phyloP scores from a whole-genome alignment of 2,888 invertebrate genomes.

The Bedellia somnulentella region DNA sequence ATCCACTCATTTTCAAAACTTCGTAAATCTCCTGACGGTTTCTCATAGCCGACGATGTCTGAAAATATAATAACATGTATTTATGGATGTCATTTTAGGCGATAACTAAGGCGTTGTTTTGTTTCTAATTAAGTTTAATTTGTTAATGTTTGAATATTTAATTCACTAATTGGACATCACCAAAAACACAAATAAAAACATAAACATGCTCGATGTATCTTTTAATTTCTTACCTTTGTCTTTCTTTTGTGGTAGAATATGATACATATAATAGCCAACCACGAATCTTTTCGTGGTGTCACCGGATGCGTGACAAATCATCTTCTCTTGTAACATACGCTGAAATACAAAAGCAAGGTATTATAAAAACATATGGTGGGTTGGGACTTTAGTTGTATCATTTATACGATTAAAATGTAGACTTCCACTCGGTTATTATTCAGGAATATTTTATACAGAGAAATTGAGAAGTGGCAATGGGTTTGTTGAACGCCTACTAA shows the following conservation, averaged over 20 bases:
- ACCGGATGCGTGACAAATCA: constrained; percentile 92
- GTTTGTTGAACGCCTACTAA: too few relatives aligned
- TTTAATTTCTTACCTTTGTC: constrained; percentile 37
- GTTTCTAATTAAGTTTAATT: too few relatives aligned
- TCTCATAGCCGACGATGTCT: constrained; percentile 59
- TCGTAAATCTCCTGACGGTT: constrained; percentile 72
- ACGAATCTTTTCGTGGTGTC: constrained; percentile 78
- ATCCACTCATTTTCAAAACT: constrained; percentile 92
- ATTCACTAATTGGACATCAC: too few relatives aligned
- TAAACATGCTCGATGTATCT: too few relatives aligned
- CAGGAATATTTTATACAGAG: too few relatives aligned
- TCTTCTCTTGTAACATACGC: constrained; percentile 72
- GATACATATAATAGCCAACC: constrained; percentile 92
- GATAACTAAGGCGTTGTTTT: not conserved
- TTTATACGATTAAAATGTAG: too few relatives aligned
- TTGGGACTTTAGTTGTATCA: too few relatives aligned
- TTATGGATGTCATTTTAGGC: not conserved
- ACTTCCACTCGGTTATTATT: too few relatives aligned
- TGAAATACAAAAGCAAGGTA: constrained; percentile 18
- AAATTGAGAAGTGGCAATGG: too few relatives aligned
- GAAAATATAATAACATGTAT: too few relatives aligned
- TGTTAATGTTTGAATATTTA: too few relatives aligned
- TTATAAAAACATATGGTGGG: not conserved
- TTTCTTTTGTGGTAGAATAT: constrained; percentile 72
- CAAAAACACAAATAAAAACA: too few relatives aligned